Evolutionary conservation across 2,888 invertebrate genomes (phyloP), one percentile per base, ranked within the genome.

Genomic region (Boloria euphrosyne): DNA sequence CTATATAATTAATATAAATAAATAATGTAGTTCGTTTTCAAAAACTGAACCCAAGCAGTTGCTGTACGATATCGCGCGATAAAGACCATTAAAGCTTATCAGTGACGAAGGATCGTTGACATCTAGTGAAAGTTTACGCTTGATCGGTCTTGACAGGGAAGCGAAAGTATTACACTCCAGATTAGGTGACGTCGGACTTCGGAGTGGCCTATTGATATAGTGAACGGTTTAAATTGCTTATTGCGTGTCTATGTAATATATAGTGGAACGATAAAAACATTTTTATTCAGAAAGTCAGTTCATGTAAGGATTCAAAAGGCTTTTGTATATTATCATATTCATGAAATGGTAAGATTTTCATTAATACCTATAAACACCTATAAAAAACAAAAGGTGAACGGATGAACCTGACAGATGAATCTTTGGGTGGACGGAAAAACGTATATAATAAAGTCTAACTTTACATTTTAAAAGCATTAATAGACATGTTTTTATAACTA

Each of bases 61-160:
- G n/a, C 17, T 14, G 13, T 13, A 49, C 22, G 31, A 38, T 50
- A 54, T 49, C 49, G 43, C 13, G 13, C 54, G 62, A 63, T 63
- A 63, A 63, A 59, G 38, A 17, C 53, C 16, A 46, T 46, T 46
- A 57, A 10, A 31, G 44, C 31, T 51, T 58, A 58, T 58, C 51
- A 51, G 46, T 31, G 31, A 16, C 46, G 31, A 17, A 43, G 51
- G 51, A 38, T 13, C 51, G 58, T 46, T 64, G 64, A 64, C 64
- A 64, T 52, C 52, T 49, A 53, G 68, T 66, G 68, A 69, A 69
- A 69, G 68, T 66, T 55, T 47, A 62, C 38, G 44, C 46, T 38
- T 18, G 66, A 66, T 66, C 58, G 54, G 58, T 51, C 47, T 43
- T 49, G 53, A 47, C 66, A 43, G 51, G 63, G 57, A 52, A 47